Percentiles rank a stretch among this genome's conserved stretches.
These are phyloP conservation scores for Drosophila recens DNA, from an alignment of 2,888 invertebrate genomes.

Conservation along the genomic window DNA sequence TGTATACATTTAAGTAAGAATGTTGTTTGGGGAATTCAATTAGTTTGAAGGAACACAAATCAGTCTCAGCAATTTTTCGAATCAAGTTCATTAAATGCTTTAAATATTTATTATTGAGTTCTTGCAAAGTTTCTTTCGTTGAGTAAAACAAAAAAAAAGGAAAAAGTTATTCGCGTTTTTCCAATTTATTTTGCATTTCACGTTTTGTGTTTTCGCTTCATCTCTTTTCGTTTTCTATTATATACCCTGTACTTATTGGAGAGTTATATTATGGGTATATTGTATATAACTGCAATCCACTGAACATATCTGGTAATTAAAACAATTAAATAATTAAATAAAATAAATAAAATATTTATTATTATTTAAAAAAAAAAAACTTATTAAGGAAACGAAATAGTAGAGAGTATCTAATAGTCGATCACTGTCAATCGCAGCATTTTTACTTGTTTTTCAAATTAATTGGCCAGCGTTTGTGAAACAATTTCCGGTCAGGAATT, in stretches of 20 bases:
- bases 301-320: too few relatives aligned
- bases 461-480: conserved; percentile 75
- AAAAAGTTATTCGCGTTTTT: conserved; percentile 19
- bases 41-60: not conserved
- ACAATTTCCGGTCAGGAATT: conserved; percentile 79
- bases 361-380: not conserved
- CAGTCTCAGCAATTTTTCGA: conserved; percentile 1
- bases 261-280: not conserved
- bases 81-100: conserved; percentile 6
- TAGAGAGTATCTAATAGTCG: not conserved
- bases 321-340: too few relatives aligned
- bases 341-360: too few relatives aligned
- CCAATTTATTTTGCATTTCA: conserved; percentile 31
- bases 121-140: conserved; percentile 11
- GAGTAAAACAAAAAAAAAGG: not conserved
- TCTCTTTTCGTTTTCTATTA: not conserved
- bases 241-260: conserved; percentile 8
- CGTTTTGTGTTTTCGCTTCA: conserved; percentile 10
- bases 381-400: not conserved
- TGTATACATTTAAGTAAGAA: not conserved
- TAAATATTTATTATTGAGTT: conserved; percentile 21
- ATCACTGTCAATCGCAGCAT: not conserved
- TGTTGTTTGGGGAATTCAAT: not conserved
- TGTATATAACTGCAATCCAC: too few relatives aligned
- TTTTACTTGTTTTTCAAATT: conserved; percentile 57